phyloP scores from a whole-genome alignment of 2,888 invertebrate species.

The Apoderus coryli region DNA sequence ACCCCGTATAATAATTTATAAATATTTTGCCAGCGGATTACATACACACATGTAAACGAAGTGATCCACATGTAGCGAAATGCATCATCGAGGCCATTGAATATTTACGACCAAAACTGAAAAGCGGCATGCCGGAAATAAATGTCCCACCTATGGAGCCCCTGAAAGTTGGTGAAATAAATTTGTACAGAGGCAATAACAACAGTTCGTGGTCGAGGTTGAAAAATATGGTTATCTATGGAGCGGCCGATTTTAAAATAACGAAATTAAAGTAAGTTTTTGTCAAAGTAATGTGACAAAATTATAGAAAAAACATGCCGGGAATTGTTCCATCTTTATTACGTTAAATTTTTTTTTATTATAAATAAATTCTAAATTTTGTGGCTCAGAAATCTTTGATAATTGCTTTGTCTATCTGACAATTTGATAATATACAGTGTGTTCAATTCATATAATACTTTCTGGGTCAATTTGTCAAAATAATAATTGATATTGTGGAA shows the following conservation, averaged over 20 bases:
- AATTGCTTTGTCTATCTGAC: no score
- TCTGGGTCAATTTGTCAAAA: no score
- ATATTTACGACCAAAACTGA: conserved; percentile 24
- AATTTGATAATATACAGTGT: no score
- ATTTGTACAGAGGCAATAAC: conserved; percentile 10
- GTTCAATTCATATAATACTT: no score
- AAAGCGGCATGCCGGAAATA: conserved; percentile 35
- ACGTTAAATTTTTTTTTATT: no score
- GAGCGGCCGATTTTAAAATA: conserved; percentile 33
- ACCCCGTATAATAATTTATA: no score
- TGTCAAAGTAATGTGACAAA: no score
- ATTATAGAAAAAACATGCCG: no score
- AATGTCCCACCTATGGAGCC: conserved; percentile 39
- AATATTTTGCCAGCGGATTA: conserved; percentile 23
- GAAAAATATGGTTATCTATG: conserved; percentile 11
- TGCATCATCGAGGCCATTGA: conserved; percentile 29
- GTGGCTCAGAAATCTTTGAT: no score
- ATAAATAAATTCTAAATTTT: no score
- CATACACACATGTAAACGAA: conserved; percentile 25
- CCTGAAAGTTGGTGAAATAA: conserved; percentile 30
- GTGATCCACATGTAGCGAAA: conserved; percentile 25
- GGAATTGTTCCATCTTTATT: no score
- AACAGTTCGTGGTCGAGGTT: conserved; percentile 8
- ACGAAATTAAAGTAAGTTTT: conserved; percentile 37
- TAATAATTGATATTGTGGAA: no score